Conservation (phyloP, 2,888 invertebrate species). For the Phyllotreta cruciferae region DNA sequence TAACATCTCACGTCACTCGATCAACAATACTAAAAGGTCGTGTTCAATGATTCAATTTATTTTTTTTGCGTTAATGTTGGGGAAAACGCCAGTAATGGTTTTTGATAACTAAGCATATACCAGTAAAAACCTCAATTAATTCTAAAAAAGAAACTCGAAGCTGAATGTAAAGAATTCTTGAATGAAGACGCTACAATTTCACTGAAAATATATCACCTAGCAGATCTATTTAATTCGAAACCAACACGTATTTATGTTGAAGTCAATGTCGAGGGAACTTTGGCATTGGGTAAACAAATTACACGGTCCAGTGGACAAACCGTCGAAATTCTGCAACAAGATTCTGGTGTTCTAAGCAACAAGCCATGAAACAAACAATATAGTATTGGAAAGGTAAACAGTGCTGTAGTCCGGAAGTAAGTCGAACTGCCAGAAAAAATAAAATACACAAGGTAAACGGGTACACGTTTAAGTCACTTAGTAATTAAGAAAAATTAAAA, state of each 20-base stretch:
- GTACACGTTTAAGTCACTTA: not conserved
- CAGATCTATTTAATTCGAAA: not conserved
- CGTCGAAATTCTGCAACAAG: not conserved
- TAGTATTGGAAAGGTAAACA: slow-evolving; percentile 8
- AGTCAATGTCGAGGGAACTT: not conserved
- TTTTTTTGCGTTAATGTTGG: not conserved
- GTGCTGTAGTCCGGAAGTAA: not conserved
- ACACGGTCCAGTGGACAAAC: slow-evolving; percentile 2
- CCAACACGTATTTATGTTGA: not conserved
- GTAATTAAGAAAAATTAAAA: too few species aligned
- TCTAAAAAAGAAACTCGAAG: too few species aligned
- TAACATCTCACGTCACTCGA: slow-evolving; percentile 1
- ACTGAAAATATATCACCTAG: not conserved
- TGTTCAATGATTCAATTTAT: not conserved
- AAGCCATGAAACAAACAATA: slow-evolving; percentile 9
- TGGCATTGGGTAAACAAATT: slow-evolving; percentile 11
- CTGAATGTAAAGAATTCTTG: too few species aligned
- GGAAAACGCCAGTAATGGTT: too few species aligned
- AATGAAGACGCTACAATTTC: not conserved
- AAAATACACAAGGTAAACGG: not conserved
- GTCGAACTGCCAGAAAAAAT: not conserved
- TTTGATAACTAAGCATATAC: too few species aligned
- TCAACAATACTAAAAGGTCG: not conserved
- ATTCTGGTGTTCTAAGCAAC: slow-evolving; percentile 5
- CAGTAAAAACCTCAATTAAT: too few species aligned